Conservation (phyloP, 1,140 invertebrate genomes). For the Antheraea pernyi region DNA sequence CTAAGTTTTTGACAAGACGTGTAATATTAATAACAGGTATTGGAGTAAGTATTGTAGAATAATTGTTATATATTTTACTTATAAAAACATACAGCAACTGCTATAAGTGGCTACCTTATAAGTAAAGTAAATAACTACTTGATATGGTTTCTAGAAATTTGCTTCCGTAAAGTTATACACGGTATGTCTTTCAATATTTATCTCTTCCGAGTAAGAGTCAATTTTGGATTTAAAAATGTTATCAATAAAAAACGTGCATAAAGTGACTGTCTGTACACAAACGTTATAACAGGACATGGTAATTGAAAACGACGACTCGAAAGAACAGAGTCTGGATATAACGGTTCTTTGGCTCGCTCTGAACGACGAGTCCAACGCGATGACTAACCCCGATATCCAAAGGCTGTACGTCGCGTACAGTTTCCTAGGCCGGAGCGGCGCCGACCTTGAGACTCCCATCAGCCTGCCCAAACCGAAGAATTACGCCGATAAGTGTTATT, state of each 20-base stretch:
- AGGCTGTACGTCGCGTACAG: conserved; percentile 43
- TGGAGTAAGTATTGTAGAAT: no score
- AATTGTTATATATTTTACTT: no score
- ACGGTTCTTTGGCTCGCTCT: conserved; percentile 47
- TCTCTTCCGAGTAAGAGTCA: no score
- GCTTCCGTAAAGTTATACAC: no score
- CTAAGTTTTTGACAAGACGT: no score
- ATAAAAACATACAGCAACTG: no score
- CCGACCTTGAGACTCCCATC: conserved; percentile 44
- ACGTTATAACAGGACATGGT: not conserved
- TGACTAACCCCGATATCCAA: conserved; percentile 33
- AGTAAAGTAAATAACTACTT: no score
- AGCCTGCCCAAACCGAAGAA: conserved; percentile 44
- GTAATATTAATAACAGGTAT: no score
- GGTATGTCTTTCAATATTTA: no score
- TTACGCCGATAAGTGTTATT: conserved; percentile 46
- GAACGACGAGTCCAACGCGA: conserved; percentile 46
- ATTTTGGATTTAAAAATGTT: not conserved
- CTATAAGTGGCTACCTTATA: no score
- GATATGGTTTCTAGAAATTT: no score
- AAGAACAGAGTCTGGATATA: conserved; percentile 27
- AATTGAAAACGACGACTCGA: not conserved
- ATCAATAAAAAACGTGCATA: not conserved
- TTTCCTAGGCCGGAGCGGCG: conserved; percentile 38
- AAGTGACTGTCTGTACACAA: not conserved